Conservation (phyloP, 2,888 invertebrate genomes). For the Eristalis tenax region DNA sequence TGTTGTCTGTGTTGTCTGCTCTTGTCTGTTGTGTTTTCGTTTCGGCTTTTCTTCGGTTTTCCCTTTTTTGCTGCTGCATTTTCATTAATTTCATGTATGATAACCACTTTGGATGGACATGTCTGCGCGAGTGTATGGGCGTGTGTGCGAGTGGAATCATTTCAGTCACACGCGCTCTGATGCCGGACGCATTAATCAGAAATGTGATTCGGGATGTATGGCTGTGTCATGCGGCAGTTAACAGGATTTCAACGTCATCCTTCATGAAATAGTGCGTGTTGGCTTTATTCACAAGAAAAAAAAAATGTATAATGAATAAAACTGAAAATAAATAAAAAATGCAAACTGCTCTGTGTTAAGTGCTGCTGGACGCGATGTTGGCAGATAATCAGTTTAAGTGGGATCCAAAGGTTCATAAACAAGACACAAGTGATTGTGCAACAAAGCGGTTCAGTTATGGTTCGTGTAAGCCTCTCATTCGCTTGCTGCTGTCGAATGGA, state of each 20-base stretch:
- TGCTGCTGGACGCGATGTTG: neutral
- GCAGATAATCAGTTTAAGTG: neutral
- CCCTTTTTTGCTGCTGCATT: neutral
- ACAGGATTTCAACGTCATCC: neutral
- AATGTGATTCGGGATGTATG: neutral
- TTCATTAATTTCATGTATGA: constrained; percentile 1
- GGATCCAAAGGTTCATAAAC: neutral
- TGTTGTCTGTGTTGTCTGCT: neutral
- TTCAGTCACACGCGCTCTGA: neutral
- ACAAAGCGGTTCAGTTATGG: neutral
- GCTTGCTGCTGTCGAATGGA: neutral
- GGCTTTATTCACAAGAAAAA: neutral
- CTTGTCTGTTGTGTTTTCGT: neutral
- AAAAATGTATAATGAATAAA: neutral
- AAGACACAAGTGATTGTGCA: neutral
- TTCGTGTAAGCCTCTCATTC: neutral
- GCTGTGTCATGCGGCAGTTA: constrained; percentile 1
- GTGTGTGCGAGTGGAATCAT: neutral
- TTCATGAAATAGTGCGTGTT: neutral
- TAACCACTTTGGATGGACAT: neutral
- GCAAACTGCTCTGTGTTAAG: neutral
- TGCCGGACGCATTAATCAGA: neutral
- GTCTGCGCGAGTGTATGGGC: neutral
- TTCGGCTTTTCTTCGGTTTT: neutral
- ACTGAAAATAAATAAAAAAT: neutral